These are phyloP conservation scores for Caiman crocodilus DNA, from an alignment of 2,797 vertebrate genomes.

Conservation along the genomic window DNA sequence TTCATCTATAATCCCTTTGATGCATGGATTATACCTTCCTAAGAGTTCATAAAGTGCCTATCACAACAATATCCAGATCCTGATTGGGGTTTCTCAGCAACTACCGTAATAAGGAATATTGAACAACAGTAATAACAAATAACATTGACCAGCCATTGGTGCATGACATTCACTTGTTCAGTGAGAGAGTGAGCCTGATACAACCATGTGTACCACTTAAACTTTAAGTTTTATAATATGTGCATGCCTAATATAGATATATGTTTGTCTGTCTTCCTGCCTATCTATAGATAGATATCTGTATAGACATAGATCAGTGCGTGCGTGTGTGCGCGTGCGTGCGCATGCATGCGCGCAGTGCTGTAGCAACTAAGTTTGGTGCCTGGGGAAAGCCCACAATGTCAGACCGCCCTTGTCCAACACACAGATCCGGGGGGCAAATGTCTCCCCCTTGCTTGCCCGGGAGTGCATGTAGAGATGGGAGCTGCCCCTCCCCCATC, in stretches of 20 bases:
- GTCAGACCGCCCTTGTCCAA: too few relatives aligned
- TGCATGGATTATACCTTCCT: neutral
- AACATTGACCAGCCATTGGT: neutral
- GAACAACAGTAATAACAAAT: neutral
- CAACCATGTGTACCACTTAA: neutral
- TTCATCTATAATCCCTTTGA: neutral
- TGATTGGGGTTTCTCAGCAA: neutral
- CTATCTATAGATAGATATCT: neutral
- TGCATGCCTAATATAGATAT: neutral
- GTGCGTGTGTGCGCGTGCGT: too few relatives aligned
- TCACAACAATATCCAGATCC: neutral
- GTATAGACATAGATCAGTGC: too few relatives aligned
- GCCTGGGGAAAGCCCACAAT: too few relatives aligned
- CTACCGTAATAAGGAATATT: neutral
- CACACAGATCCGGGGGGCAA: too few relatives aligned
- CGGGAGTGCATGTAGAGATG: too few relatives aligned
- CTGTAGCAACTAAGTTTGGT: too few relatives aligned
- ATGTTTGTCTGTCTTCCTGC: rapidly evolving
- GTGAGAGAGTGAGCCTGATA: neutral
- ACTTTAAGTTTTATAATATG: too few relatives aligned
- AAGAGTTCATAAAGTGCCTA: neutral
- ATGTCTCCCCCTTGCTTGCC: too few relatives aligned
- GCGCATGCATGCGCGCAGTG: too few relatives aligned
- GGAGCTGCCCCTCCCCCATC: too few relatives aligned
- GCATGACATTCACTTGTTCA: neutral